A percentile compares a stretch with the other conserved stretches of the same genome.
These are phyloP conservation scores for Microplitis manilae DNA, from an alignment of 2,888 invertebrate genomes.

Conservation along the genomic window DNA sequence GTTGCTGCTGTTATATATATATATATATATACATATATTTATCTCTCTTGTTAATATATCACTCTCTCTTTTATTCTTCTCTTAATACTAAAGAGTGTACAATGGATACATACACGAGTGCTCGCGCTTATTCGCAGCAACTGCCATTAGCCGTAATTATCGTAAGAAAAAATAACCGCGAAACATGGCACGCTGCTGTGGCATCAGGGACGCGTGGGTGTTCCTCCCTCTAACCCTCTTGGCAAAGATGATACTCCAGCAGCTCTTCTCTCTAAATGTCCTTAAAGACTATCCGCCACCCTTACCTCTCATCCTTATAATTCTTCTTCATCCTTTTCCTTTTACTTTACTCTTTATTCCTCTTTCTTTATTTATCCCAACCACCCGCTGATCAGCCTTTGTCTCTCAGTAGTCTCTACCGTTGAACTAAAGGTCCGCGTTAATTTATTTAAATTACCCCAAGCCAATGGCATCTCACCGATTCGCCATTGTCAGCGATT, in stretches of 20 bases:
- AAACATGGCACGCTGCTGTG: slow-evolving; percentile 51
- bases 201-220: slow-evolving; percentile 66
- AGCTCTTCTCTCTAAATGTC: slow-evolving; percentile 10
- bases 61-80: slow-evolving; percentile 20
- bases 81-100: slow-evolving; percentile 15
- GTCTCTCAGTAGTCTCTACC: slow-evolving; percentile 12
- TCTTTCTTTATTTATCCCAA: slow-evolving; percentile 8
- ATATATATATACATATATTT: not conserved
- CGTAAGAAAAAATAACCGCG: slow-evolving; percentile 51
- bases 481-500: slow-evolving; percentile 62
- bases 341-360: not conserved
- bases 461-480: slow-evolving; percentile 56
- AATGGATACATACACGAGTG: slow-evolving; percentile 30
- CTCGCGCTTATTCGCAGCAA: slow-evolving; percentile 55
- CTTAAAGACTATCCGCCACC: not conserved
- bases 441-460: slow-evolving; percentile 68
- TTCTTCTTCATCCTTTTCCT: not conserved
- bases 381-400: not conserved
- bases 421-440: slow-evolving; percentile 52
- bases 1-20: not conserved
- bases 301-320: not conserved
- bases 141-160: slow-evolving; percentile 67
- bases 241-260: not conserved
- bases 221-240: slow-evolving; percentile 49
- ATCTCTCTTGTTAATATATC: slow-evolving; percentile 5